phyloP scores from a whole-genome alignment of 2,888 invertebrate genomes.

The Hirtodrosophila confusa region DNA sequence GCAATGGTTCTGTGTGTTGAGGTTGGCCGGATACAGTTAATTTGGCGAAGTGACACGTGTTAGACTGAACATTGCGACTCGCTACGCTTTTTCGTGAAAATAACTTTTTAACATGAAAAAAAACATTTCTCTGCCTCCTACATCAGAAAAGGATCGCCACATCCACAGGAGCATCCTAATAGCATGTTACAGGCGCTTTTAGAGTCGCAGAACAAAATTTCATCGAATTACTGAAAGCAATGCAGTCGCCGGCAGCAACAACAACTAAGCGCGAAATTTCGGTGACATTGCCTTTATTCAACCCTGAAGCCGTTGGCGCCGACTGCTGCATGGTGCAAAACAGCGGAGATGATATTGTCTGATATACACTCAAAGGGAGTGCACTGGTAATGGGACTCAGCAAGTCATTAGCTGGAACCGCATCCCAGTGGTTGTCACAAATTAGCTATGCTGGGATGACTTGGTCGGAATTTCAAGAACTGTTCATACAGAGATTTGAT shows the following conservation, averaged over 20 bases:
- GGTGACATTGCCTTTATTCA: neutral
- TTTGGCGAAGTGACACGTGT: too few species aligned
- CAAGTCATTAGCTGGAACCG: neutral
- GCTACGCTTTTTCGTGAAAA: too few species aligned
- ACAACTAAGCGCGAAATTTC: neutral
- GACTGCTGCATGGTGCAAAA: conserved; percentile 2
- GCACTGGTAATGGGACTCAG: neutral
- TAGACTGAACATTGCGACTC: too few species aligned
- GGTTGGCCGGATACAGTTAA: too few species aligned
- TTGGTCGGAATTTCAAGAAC: conserved; percentile 11
- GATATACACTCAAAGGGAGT: neutral
- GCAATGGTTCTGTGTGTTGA: too few species aligned
- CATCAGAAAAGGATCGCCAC: conserved; percentile 1
- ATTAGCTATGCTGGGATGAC: conserved; percentile 5
- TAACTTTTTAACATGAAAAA: too few species aligned
- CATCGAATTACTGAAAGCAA: conserved; percentile 1
- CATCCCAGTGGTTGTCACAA: conserved; percentile 4
- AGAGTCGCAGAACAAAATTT: conserved; percentile 3
- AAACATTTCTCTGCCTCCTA: too few species aligned
- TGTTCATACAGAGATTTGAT: conserved; percentile 10
- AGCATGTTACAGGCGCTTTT: neutral
- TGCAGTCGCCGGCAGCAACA: neutral
- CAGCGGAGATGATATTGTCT: neutral
- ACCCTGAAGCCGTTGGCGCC: conserved; percentile 10
- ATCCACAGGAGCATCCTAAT: neutral